A percentile compares a stretch with the other conserved stretches of the same genome.
Conservation (phyloP, 2,888 invertebrate genomes). For the Agonopterix heracliana region DNA sequence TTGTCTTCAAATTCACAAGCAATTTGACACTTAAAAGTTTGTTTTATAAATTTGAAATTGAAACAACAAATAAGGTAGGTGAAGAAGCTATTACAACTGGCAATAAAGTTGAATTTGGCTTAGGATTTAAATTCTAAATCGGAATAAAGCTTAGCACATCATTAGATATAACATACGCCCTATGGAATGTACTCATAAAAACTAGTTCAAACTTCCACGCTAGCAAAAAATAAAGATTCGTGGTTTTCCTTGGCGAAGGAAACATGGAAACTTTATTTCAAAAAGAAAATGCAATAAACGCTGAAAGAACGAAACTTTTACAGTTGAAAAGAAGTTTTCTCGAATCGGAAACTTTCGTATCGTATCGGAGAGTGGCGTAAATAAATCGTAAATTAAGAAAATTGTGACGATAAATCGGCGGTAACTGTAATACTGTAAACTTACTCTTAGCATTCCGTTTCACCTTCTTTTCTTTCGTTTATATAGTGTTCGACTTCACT, state of each 20-base stretch:
- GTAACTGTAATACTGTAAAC: slow-evolving; percentile 24
- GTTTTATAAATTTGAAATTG: not conserved
- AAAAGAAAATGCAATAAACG: slow-evolving; percentile 21
- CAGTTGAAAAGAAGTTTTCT: slow-evolving; percentile 3
- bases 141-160: not conserved
- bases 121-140: not conserved
- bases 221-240: slow-evolving; percentile 27
- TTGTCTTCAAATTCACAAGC: slow-evolving; percentile 4
- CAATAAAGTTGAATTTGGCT: too few species aligned
- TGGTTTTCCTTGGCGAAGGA: slow-evolving; percentile 49
- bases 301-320: slow-evolving; percentile 20
- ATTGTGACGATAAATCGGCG: slow-evolving; percentile 13
- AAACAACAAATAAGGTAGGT: not conserved
- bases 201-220: slow-evolving; percentile 1
- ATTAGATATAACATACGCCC: too few species aligned
- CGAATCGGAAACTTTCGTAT: slow-evolving; percentile 10
- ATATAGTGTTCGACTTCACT: slow-evolving; percentile 69
- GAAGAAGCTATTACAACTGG: not conserved
- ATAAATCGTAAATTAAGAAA: slow-evolving; percentile 8
- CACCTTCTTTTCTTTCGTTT: slow-evolving; percentile 63
- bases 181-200: slow-evolving; percentile 27
- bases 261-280: slow-evolving; percentile 43
- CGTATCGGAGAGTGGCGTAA: slow-evolving; percentile 5
- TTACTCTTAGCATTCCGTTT: slow-evolving; percentile 58
- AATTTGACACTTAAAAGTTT: not conserved